These are phyloP conservation scores for Buceros bicornis DNA, from an alignment of 2,797 vertebrate species.

Conservation along the genomic window DNA sequence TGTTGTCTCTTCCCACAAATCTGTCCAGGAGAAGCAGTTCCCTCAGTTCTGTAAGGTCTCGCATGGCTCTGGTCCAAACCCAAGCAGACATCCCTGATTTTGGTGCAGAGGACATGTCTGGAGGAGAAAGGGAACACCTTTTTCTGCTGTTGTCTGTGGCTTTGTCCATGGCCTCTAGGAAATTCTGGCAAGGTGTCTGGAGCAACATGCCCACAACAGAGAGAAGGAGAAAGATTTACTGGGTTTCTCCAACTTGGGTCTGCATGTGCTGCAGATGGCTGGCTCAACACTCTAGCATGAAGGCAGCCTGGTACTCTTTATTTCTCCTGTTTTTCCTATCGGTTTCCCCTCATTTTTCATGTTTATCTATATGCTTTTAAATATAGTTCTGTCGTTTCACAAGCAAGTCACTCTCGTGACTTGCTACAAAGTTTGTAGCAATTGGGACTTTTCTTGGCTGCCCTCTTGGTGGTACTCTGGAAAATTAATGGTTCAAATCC, in stretches of 20 bases:
- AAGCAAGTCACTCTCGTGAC: background rate
- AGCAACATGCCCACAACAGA: background rate
- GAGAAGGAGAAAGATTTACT: background rate
- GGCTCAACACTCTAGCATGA: accelerated
- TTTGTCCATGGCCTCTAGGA: background rate
- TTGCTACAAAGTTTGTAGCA: background rate
- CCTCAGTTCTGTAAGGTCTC: background rate
- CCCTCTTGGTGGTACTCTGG: background rate
- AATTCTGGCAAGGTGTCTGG: background rate
- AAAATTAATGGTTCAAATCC: background rate
- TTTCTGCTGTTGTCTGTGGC: background rate
- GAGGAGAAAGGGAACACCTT: background rate
- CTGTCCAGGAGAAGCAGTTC: background rate
- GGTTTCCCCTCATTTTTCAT: background rate
- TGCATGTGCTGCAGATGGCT: background rate
- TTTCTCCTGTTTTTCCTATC: background rate
- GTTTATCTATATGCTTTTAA: background rate
- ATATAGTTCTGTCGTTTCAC: background rate
- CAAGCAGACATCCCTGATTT: background rate
- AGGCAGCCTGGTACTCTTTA: background rate
- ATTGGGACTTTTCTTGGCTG: background rate
- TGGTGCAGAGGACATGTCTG: background rate
- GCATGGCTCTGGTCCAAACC: background rate
- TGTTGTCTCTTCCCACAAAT: background rate
- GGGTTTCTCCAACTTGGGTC: background rate